phyloP scores from a whole-genome alignment of 2,113 vertebrate genomes.

The Lophius piscatorius region DNA sequence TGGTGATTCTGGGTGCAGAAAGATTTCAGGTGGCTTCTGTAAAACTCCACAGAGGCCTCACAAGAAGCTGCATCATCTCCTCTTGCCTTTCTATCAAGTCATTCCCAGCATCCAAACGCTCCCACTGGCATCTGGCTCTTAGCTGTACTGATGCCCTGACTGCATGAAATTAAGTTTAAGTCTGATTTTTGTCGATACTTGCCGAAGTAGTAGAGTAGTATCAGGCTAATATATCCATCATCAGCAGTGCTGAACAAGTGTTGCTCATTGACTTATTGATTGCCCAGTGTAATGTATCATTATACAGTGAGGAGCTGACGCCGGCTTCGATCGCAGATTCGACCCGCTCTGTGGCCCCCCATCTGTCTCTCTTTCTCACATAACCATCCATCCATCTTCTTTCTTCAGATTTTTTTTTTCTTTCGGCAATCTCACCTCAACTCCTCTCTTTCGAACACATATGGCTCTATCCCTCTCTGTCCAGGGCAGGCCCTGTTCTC shows the following conservation, averaged over 20 bases:
- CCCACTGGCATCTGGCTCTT: constrained; percentile 67
- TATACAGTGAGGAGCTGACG: constrained; percentile 71
- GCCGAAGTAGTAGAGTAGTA: constrained; percentile 46
- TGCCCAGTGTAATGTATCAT: constrained; percentile 71
- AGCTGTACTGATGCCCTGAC: constrained; percentile 25
- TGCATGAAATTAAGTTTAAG: constrained; percentile 70
- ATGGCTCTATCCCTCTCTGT: constrained; percentile 21
- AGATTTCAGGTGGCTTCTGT: neutral
- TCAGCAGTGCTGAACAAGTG: constrained; percentile 68
- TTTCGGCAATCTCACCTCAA: constrained; percentile 12
- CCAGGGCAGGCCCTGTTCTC: constrained; percentile 4
- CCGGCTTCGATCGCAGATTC: constrained; percentile 63
- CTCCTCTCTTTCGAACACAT: constrained; percentile 27
- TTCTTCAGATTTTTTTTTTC: constrained; percentile 43
- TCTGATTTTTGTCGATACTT: constrained; percentile 54
- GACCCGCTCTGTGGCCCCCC: constrained; percentile 65
- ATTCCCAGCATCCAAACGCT: constrained; percentile 11
- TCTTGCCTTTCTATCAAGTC: neutral
- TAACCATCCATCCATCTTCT: constrained; percentile 72
- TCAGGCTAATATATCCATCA: constrained; percentile 71
- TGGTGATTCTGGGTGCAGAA: neutral
- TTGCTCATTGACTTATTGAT: constrained; percentile 79
- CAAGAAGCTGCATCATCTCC: constrained; percentile 1
- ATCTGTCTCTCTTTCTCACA: constrained; percentile 80
- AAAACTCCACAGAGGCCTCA: neutral